Evolutionary conservation across 2,888 invertebrate species (phyloP).

Genomic region (Pheosia tremula): DNA sequence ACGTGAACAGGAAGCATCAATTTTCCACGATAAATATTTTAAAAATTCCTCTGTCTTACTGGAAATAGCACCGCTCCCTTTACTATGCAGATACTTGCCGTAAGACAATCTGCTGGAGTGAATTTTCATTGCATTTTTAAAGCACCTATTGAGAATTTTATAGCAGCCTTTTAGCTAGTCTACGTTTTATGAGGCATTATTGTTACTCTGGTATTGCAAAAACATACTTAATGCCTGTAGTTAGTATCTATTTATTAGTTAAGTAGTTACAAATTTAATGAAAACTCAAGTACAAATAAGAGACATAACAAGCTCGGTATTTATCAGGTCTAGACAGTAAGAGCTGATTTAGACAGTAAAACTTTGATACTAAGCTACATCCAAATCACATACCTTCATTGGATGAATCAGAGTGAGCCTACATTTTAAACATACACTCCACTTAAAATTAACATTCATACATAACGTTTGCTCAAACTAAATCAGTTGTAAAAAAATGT

Average conservation of each 20-base stretch:
- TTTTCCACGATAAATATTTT: constrained; percentile 3
- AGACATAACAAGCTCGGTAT: too few species aligned
- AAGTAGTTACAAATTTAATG: too few species aligned
- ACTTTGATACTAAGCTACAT: too few species aligned
- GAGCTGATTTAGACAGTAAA: too few species aligned
- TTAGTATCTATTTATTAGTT: too few species aligned
- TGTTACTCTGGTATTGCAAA: neutral
- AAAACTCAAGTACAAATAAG: too few species aligned
- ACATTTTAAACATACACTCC: too few species aligned
- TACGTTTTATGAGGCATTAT: constrained; percentile 1
- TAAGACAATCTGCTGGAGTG: constrained; percentile 7
- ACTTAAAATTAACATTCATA: too few species aligned
- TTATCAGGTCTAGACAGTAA: too few species aligned
- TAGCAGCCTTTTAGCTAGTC: constrained; percentile 1
- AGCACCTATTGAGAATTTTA: constrained; percentile 7
- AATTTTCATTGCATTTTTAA: constrained; percentile 9
- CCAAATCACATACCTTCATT: too few species aligned
- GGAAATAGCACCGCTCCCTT: constrained; percentile 22
- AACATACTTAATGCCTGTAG: neutral
- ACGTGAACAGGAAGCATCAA: neutral
- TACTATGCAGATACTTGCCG: constrained; percentile 41
- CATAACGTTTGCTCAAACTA: too few species aligned
- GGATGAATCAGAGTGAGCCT: too few species aligned
- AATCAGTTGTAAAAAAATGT: neutral
- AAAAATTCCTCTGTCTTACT: constrained; percentile 6